phyloP scores from a whole-genome alignment of 2,888 invertebrate species.

The Acanthosoma haemorrhoidale region DNA sequence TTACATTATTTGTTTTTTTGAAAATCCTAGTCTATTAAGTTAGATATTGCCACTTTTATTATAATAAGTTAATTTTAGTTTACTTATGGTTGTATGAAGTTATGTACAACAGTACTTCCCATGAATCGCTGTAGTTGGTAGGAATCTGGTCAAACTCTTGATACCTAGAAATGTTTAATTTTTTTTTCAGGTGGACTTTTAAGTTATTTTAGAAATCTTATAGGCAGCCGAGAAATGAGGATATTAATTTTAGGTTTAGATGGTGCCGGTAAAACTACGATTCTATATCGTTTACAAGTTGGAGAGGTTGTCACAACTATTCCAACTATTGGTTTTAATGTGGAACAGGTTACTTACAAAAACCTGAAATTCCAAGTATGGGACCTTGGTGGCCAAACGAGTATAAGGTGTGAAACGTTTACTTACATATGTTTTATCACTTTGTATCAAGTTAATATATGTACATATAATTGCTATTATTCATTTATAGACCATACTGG shows the following conservation, averaged over 20 bases:
- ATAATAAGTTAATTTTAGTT: not conserved
- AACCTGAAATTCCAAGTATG: slow-evolving; percentile 99
- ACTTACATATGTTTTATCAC: not conserved
- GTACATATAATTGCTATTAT: not conserved
- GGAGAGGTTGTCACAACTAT: slow-evolving; percentile 96
- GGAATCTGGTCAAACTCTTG: too few relatives aligned
- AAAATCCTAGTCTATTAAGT: not conserved
- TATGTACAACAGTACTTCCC: too few relatives aligned
- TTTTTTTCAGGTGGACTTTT: slow-evolving; percentile 47
- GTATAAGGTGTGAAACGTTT: slow-evolving; percentile 71
- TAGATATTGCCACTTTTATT: too few relatives aligned
- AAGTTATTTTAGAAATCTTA: slow-evolving; percentile 91
- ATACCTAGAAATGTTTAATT: not conserved
- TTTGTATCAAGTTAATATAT: not conserved
- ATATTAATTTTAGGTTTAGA: slow-evolving; percentile 96
- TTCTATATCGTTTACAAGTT: slow-evolving; percentile 83
- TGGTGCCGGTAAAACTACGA: slow-evolving; percentile 99
- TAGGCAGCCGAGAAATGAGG: slow-evolving; percentile 96
- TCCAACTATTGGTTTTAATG: slow-evolving; percentile 98
- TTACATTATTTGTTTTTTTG: not conserved
- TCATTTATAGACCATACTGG: slow-evolving; percentile 87
- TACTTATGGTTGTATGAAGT: not conserved
- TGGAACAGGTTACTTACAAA: slow-evolving; percentile 98
- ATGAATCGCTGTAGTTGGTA: too few relatives aligned
- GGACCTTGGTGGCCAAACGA: slow-evolving; percentile 98